Evolutionary conservation across 2,888 invertebrate genomes (phyloP), one percentile per base, ranked within the genome.

Genomic region (Ophraella communa): DNA sequence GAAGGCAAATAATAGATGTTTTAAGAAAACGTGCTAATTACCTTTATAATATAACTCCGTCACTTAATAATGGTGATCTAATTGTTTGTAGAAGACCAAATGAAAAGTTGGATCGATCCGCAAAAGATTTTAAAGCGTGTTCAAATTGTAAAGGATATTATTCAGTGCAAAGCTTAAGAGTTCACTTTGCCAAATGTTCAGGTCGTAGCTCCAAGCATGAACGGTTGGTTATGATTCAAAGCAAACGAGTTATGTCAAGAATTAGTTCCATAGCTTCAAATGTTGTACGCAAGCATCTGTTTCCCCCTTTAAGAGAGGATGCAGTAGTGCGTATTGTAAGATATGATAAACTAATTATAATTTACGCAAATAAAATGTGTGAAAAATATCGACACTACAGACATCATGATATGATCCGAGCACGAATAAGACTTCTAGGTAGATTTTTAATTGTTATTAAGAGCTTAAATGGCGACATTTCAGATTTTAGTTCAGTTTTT

Each of bases 361-460:
- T 59, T 10, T 64, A 53, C 53, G 58, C 30, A 10, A 64, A 64
- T 21, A 54, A 54, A 54, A 54, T 64, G 52, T 49, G 47, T 8
- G 7, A n/a, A 8, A 64, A 54, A 59, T 64, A 64, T 21, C 27
- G 27, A n/a, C 17, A 47, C 3, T 54, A 54, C 4, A 53, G 54
- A 14, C 64, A 64, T 4, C 54, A 54, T 7, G 59, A 59, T 11
- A 21, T 59, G n/a, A 68, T 68, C 20, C 18, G 68, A 42, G n/a
- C n/a, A 11, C 14, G 49, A 17, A 14, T 66, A 8, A 35, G 65
- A 27, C n/a, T 61, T 5, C 17, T 66, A 0, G 63, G 68, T 2
- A 23, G 61, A 24, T 56, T 66, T 42, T n/a, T 62, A 18, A 17
- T 64, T 14, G 39, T 35, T 42, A 11, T 57, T 2, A 42, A 47